phyloP scores from a whole-genome alignment of 2,888 invertebrate species.

The Pogonocherus hispidulus region DNA sequence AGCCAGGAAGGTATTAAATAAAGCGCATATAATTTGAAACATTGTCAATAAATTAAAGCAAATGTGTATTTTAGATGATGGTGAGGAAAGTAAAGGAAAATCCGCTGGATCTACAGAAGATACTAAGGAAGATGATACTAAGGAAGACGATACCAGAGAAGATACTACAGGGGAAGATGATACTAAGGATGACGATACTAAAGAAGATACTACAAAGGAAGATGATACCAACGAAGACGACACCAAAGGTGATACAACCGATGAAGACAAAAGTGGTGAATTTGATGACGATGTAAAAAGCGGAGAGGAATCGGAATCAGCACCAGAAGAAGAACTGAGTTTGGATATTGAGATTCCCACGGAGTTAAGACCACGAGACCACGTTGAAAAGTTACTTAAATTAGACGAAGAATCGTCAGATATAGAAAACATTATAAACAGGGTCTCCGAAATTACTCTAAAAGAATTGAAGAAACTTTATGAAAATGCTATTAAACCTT shows the following conservation, averaged over 20 bases:
- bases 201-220: conserved; percentile 1
- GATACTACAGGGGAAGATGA: conserved; percentile 20
- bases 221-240: conserved; percentile 11
- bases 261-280: conserved; percentile 44
- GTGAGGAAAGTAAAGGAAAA: conserved; percentile 27
- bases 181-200: conserved; percentile 7
- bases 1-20: conserved; percentile 17
- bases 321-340: conserved; percentile 71
- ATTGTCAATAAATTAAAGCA: neutral
- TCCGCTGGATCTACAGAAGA: neutral
- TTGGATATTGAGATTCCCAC: conserved; percentile 83
- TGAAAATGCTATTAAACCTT: conserved; percentile 88
- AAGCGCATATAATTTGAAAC: neutral
- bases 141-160: conserved; percentile 4
- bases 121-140: neutral
- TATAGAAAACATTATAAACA: conserved; percentile 79
- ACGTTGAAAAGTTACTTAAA: conserved; percentile 84
- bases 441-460: conserved; percentile 82
- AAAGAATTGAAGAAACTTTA: conserved; percentile 89
- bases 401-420: conserved; percentile 83
- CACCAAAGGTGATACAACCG: conserved; percentile 26
- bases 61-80: conserved; percentile 31
- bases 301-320: conserved; percentile 54
- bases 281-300: conserved; percentile 46
- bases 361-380: conserved; percentile 83